Conservation (phyloP, 2,113 vertebrate genomes). For the Microtus oregoni region DNA sequence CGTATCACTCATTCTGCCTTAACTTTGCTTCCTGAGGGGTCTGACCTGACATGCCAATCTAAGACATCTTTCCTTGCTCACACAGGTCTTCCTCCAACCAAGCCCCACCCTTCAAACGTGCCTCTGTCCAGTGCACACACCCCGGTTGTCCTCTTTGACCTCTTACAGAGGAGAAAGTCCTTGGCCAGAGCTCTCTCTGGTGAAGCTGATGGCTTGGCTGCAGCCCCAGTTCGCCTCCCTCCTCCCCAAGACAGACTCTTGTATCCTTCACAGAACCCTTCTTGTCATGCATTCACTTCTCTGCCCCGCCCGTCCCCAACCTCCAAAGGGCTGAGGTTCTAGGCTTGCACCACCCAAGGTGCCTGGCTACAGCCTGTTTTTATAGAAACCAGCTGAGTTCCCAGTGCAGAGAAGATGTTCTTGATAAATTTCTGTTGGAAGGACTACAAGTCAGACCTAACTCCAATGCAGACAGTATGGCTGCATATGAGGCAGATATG, state of each 20-base stretch:
- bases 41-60: not conserved
- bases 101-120: not conserved
- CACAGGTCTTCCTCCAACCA: not conserved
- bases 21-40: not conserved
- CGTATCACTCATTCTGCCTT: not conserved
- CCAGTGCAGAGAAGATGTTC: not conserved
- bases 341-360: not conserved
- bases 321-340: not conserved
- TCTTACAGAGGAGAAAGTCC: not conserved
- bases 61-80: not conserved
- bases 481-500: not conserved
- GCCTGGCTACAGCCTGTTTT: not conserved
- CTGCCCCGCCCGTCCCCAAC: not conserved
- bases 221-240: not conserved
- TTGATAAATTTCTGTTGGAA: not conserved
- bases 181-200: accelerated
- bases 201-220: not conserved
- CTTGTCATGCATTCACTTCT: not conserved
- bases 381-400: not conserved
- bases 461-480: not conserved
- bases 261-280: not conserved
- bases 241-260: not conserved
- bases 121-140: not conserved
- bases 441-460: not conserved
- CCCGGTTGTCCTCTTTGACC: not conserved